These are phyloP conservation scores for Chaenodraco wilsoni DNA, from an alignment of 2,797 vertebrate genomes.

Conservation along the genomic window DNA sequence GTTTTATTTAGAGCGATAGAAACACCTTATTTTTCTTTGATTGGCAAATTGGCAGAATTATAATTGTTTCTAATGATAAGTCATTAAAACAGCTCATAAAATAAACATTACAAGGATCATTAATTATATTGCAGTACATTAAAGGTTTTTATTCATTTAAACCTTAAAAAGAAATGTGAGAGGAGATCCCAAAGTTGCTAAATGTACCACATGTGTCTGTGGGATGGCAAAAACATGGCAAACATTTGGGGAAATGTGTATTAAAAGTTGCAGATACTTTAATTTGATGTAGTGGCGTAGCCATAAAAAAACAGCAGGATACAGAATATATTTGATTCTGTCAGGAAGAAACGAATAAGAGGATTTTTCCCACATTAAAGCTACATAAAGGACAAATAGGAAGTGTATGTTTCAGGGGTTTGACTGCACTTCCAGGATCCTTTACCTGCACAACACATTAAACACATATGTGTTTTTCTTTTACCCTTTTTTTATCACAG, in stretches of 20 bases:
- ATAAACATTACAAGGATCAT: background rate
- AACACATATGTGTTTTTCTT: conserved; percentile 4
- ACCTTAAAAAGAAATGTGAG: background rate
- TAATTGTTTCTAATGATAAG: background rate
- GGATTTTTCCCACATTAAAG: background rate
- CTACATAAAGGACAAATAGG: background rate
- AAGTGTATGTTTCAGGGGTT: conserved; percentile 16
- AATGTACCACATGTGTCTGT: background rate
- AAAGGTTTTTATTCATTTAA: conserved; percentile 3
- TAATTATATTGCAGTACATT: background rate
- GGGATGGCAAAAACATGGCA: background rate
- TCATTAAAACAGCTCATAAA: background rate
- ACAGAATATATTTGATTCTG: background rate
- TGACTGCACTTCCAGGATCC: conserved; percentile 22
- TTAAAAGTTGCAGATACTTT: background rate
- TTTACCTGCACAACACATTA: conserved; percentile 12
- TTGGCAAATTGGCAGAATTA: background rate
- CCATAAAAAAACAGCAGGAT: background rate
- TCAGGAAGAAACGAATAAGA: background rate
- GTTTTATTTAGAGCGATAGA: background rate
- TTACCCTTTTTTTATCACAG: conserved; percentile 8
- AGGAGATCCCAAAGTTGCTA: background rate
- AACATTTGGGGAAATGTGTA: background rate
- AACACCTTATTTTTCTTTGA: background rate
- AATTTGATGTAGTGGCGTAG: background rate